A percentile compares a stretch with the other conserved stretches of the same genome.
phyloP scores from a whole-genome alignment of 1,140 invertebrate genomes.

The Parasteatoda tepidariorum region DNA sequence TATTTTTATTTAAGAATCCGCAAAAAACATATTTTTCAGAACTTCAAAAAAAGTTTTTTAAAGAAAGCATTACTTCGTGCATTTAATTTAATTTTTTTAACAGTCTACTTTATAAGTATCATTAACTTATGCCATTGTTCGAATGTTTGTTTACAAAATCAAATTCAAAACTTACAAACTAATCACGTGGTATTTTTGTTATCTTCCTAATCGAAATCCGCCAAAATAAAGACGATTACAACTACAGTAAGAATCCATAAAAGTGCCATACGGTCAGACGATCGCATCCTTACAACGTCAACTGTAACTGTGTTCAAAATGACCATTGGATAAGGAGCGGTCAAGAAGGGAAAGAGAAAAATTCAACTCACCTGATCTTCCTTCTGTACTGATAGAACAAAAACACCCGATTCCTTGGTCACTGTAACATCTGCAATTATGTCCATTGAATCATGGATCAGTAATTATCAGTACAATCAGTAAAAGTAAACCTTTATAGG shows the following conservation, averaged over 20 bases:
- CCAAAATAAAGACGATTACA: background rate
- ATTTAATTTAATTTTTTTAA: too few species aligned
- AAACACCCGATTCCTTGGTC: background rate
- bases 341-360: constrained; percentile 31
- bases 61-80: too few species aligned
- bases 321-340: constrained; percentile 26
- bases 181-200: too few species aligned
- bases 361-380: constrained; percentile 15
- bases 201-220: too few species aligned
- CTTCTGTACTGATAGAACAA: background rate
- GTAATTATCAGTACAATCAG: background rate
- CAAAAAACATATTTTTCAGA: too few species aligned
- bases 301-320: background rate
- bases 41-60: too few species aligned
- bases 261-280: constrained; percentile 26
- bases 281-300: constrained; percentile 10
- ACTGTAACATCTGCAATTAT: background rate
- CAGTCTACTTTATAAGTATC: too few species aligned
- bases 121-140: too few species aligned
- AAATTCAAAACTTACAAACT: too few species aligned
- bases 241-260: constrained; percentile 5
- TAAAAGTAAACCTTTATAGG: background rate
- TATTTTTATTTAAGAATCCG: too few species aligned
- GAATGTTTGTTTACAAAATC: too few species aligned
- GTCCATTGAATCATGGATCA: background rate